These are phyloP conservation scores for Eupsilia transversa DNA, from an alignment of 2,888 invertebrate genomes.

Conservation along the genomic window DNA sequence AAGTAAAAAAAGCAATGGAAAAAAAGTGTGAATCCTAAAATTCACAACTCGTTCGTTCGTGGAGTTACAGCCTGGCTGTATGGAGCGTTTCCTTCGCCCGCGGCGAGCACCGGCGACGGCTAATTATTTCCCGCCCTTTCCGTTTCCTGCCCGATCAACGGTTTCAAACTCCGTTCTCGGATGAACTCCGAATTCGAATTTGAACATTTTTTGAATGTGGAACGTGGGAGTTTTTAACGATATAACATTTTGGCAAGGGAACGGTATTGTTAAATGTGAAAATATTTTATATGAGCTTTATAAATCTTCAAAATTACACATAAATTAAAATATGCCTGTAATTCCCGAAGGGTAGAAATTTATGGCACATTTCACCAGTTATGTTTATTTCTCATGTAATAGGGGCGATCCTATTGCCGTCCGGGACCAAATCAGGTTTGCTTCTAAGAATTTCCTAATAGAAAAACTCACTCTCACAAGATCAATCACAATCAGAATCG, in stretches of 20 bases:
- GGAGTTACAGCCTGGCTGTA: slow-evolving; percentile 74
- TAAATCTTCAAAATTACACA: background rate
- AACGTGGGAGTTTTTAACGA: slow-evolving; percentile 65
- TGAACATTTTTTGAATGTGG: slow-evolving; percentile 59
- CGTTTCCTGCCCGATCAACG: slow-evolving; percentile 78
- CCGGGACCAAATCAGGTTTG: background rate
- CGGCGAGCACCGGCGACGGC: slow-evolving; percentile 77
- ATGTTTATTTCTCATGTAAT: background rate
- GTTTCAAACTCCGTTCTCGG: slow-evolving; percentile 66
- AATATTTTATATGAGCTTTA: background rate
- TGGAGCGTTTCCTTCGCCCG: slow-evolving; percentile 79
- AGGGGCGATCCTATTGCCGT: background rate
- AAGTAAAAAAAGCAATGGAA: slow-evolving; percentile 41
- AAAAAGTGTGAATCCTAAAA: slow-evolving; percentile 69
- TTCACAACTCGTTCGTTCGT: slow-evolving; percentile 70
- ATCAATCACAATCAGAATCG: too few relatives aligned
- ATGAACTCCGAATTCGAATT: slow-evolving; percentile 68
- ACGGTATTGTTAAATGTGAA: background rate
- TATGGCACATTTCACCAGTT: too few relatives aligned
- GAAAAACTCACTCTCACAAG: too few relatives aligned
- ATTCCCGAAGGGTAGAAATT: background rate
- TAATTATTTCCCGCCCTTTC: slow-evolving; percentile 89
- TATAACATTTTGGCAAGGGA: slow-evolving; percentile 20
- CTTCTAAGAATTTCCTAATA: background rate
- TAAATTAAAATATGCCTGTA: too few relatives aligned